A percentile compares a stretch with the other conserved stretches of the same genome.
These are phyloP conservation scores for Mantis religiosa DNA, from an alignment of 2,888 invertebrate genomes.

Conservation along the genomic window DNA sequence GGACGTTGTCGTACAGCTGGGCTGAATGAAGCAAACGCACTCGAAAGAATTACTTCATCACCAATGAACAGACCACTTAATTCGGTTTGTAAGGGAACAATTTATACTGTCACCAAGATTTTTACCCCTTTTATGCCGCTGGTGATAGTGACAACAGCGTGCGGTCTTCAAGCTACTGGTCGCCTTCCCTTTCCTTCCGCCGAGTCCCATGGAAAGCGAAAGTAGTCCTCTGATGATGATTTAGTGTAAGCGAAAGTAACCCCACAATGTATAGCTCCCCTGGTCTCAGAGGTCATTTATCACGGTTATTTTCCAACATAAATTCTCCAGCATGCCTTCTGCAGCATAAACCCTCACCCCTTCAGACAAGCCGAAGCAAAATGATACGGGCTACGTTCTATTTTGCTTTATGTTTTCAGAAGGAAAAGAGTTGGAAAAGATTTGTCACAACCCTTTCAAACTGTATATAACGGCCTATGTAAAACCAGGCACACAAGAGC, in stretches of 20 bases:
- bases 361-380: neutral
- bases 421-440: neutral
- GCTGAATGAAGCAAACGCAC: no score
- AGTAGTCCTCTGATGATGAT: neutral
- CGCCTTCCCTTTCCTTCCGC: neutral
- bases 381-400: neutral
- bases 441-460: neutral
- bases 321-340: neutral
- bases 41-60: no score
- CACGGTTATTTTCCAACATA: neutral
- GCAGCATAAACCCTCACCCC: neutral
- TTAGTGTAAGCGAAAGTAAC: slow-evolving; percentile 3
- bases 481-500: neutral
- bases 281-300: neutral
- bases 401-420: neutral
- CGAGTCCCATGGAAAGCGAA: neutral
- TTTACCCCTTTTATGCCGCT: neutral
- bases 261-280: neutral
- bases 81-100: no score
- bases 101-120: neutral
- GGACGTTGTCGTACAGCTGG: no score
- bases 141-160: neutral
- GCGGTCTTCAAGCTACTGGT: neutral
- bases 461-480: neutral
- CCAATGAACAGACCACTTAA: no score